phyloP scores from a whole-genome alignment of 2,888 invertebrate genomes.

The Xestia c-nigrum region DNA sequence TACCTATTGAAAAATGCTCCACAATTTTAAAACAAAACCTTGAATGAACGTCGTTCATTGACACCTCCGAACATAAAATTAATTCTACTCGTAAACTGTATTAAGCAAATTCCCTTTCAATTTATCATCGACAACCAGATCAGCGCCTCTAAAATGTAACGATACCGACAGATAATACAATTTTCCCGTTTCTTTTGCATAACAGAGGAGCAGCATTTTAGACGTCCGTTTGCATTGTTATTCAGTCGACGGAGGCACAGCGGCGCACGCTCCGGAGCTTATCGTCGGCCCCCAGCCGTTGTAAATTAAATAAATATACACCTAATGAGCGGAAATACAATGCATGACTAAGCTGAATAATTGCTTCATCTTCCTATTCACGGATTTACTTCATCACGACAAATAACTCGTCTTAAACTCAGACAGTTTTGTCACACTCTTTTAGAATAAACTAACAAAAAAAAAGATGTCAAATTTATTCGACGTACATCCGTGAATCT shows the following conservation, averaged over 20 bases:
- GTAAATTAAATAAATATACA: conserved; percentile 91
- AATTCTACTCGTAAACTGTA: conserved; percentile 47
- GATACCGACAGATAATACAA: conserved; percentile 64
- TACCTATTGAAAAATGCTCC: neutral
- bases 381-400: conserved; percentile 64
- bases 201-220: conserved; percentile 83
- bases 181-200: conserved; percentile 73
- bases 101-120: conserved; percentile 75
- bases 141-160: conserved; percentile 75
- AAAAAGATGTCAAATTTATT: conserved; percentile 71
- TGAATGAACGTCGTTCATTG: neutral
- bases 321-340: conserved; percentile 90
- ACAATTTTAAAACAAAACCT: neutral
- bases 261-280: conserved; percentile 88
- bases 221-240: conserved; percentile 86
- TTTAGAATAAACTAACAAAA: neutral
- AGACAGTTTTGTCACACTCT: neutral
- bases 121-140: conserved; percentile 68
- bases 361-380: conserved; percentile 84
- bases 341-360: conserved; percentile 88
- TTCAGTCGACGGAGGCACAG: conserved; percentile 86
- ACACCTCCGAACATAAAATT: conserved; percentile 31
- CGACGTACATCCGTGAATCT: conserved; percentile 67
- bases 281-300: conserved; percentile 88
- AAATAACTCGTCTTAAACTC: conserved; percentile 26